These are phyloP conservation scores for Drosophila maculinotata DNA, from an alignment of 2,888 invertebrate genomes.

Conservation along the genomic window DNA sequence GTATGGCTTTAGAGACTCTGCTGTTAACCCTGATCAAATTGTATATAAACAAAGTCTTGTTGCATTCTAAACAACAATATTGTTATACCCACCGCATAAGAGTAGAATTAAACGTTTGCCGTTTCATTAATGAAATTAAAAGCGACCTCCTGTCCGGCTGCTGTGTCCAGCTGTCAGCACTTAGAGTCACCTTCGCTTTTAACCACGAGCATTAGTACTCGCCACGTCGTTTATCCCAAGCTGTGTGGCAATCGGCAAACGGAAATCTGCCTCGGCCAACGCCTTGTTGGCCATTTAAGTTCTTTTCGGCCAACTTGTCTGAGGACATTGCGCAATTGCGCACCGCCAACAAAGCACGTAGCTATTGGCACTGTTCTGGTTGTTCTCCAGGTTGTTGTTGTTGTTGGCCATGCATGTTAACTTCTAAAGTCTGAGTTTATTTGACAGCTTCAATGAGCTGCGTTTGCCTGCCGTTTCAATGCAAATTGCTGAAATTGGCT, in stretches of 20 bases:
- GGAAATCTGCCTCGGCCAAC: conserved; percentile 3
- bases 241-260: conserved; percentile 15
- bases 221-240: conserved; percentile 23
- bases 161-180: conserved; percentile 14
- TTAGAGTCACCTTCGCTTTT: conserved; percentile 27
- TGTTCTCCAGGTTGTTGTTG: conserved; percentile 13
- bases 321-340: conserved; percentile 49
- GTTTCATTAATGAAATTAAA: conserved; percentile 65
- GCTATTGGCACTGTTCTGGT: conserved; percentile 17
- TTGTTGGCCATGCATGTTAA: conserved; percentile 33
- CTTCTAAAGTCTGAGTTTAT: conserved; percentile 46
- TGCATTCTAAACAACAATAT: background rate
- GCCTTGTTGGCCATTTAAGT: conserved; percentile 22
- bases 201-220: background rate
- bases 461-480: conserved; percentile 55
- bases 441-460: conserved; percentile 72
- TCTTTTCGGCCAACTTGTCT: conserved; percentile 20
- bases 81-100: background rate
- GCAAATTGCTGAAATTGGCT: conserved; percentile 64
- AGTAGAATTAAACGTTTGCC: background rate
- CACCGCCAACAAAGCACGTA: conserved; percentile 47
- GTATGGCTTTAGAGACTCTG: no score
- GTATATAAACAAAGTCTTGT: background rate
- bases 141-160: conserved; percentile 18
- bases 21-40: no score